Evolutionary conservation across 92 coral and sea anemone species (phyloP), one percentile per base, ranked within the genome.

Genomic region (Epizoanthus illoricatus): DNA sequence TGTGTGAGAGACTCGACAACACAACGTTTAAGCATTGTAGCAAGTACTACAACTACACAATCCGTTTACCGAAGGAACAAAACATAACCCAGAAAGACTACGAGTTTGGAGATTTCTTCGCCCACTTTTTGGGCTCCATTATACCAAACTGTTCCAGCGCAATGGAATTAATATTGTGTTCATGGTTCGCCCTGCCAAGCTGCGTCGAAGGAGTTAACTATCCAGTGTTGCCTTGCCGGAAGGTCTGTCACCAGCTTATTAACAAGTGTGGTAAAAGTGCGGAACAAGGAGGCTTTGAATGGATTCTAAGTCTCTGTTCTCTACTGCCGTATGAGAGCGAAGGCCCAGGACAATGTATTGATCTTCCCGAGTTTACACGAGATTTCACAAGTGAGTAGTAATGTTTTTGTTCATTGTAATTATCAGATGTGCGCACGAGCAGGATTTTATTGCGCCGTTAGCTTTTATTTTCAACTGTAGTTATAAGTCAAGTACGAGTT

Each of bases 281-380:
- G 6, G 82, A 64, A 13, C 10, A 8, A 10, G 21, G 11, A 15
- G 82, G 82, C 8, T 41, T 78, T 5, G 82, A 78, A 72, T 78
- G 82, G 82, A 78, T 78, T 15, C 23, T 78, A 5, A 78, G 65
- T 47, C 23, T 63, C 16, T 78, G 82, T 70, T 43, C 71, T 3
- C 72, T 78, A 0, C 71, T 78, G 12, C 71, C 62, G 15, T 12
- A 11, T 40, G 72, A 78, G 21, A 61, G 69, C 21, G 24, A 56
- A 10, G 21, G 39, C 39, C 23, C 65, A 28, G 24, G 65, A 21
- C 67, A 63, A 4, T 78, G 82, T 13, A 78, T 78, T 9, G 82
- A 78, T 64, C 59, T 78, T 6, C 82, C 82, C 13, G 62, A 63
- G 23, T 78, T 78, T 45, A 78, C 82, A 62, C 71, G 62, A 57